A percentile compares a stretch with the other conserved stretches of the same genome.
phyloP scores from a whole-genome alignment of 2,888 invertebrate genomes.

The Drosophila incognita region DNA sequence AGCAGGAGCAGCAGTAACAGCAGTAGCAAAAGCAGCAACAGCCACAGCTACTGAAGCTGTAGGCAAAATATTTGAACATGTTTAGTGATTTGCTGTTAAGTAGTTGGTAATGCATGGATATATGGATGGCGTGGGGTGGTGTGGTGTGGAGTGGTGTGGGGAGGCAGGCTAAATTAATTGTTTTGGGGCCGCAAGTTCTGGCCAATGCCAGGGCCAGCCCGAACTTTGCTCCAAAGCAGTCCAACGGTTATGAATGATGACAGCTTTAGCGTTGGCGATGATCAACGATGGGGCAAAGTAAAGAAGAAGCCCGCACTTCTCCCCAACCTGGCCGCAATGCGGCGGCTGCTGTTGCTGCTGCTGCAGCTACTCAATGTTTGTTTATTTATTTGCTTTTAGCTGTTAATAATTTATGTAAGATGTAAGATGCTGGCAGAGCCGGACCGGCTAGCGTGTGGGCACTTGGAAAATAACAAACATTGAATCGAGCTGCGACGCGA shows the following conservation, averaged over 20 bases:
- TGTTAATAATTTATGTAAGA: constrained; percentile 82
- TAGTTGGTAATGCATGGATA: constrained; percentile 76
- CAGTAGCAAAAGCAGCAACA: neutral
- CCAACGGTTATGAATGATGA: constrained; percentile 60
- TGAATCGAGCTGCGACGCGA: constrained; percentile 39
- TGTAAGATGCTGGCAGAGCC: constrained; percentile 12
- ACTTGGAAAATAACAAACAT: constrained; percentile 79
- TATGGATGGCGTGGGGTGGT: neutral
- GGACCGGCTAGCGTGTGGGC: constrained; percentile 71
- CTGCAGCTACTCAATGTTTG: constrained; percentile 61
- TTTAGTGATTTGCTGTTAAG: constrained; percentile 82
- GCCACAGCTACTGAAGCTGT: constrained; percentile 55
- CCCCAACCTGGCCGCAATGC: neutral
- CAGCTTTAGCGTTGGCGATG: constrained; percentile 77
- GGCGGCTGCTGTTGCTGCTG: constrained; percentile 14
- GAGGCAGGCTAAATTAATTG: constrained; percentile 58
- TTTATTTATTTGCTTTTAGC: constrained; percentile 79
- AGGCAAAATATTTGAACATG: constrained; percentile 79
- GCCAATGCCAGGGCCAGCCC: constrained; percentile 60
- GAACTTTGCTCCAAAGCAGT: constrained; percentile 21
- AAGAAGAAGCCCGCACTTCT: constrained; percentile 17
- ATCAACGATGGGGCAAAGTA: constrained; percentile 64
- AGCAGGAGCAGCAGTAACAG: neutral
- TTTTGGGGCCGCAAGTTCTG: constrained; percentile 42
- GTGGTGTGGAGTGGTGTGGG: neutral